Conservation (phyloP, 2,113 vertebrate species). For the Caloenas nicobarica region DNA sequence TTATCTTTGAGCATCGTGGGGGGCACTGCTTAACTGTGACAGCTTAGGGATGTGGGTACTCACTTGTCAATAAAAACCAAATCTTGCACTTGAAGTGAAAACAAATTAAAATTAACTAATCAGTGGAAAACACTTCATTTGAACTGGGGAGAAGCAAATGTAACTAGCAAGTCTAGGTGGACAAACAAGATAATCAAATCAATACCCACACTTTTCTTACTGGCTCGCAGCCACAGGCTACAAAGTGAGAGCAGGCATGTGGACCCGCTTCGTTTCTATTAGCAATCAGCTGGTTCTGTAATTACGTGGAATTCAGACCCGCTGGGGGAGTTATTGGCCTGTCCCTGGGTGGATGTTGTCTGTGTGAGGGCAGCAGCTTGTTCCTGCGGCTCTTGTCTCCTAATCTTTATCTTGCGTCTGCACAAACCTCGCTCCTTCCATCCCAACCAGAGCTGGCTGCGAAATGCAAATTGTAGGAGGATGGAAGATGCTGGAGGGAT, state of each 20-base stretch:
- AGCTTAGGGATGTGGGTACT: background rate
- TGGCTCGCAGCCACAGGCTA: conserved; percentile 47
- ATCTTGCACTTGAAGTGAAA: conserved; percentile 53
- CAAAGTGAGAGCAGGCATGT: background rate
- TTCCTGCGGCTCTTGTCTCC: background rate
- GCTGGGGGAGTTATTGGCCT: conserved; percentile 13
- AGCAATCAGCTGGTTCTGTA: background rate
- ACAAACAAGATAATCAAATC: conserved; percentile 68
- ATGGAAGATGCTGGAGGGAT: background rate
- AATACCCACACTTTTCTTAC: conserved; percentile 47
- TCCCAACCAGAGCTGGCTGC: background rate
- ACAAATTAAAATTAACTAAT: conserved; percentile 61
- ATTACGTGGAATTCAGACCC: conserved; percentile 34
- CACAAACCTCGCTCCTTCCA: background rate
- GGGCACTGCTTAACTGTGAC: background rate
- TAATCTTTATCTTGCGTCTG: background rate
- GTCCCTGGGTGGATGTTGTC: background rate
- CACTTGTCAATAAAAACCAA: conserved; percentile 42
- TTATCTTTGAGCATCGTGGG: background rate
- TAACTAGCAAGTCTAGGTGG: conserved; percentile 60
- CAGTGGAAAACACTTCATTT: conserved; percentile 62
- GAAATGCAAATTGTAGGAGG: background rate
- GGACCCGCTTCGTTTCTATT: conserved; percentile 9
- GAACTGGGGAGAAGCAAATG: conserved; percentile 39
- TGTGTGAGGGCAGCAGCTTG: background rate